phyloP scores from a whole-genome alignment of 2,113 vertebrate species.

The Setophaga kirtlandii region DNA sequence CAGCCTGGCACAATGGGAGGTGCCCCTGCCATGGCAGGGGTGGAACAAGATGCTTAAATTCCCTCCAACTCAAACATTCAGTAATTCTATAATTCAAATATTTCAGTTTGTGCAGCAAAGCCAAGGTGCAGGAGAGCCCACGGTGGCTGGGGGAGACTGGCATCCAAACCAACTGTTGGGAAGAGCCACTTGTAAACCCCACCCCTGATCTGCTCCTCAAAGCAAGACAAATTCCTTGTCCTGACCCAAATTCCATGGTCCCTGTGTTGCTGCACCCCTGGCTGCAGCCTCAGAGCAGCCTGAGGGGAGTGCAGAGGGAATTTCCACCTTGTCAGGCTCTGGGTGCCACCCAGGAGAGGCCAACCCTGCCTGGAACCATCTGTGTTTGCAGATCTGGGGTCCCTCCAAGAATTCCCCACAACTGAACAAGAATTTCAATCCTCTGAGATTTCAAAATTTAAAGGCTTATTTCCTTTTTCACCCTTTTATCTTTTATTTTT shows the following conservation, averaged over 20 bases:
- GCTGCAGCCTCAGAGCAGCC: background rate
- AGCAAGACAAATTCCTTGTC: background rate
- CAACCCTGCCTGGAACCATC: background rate
- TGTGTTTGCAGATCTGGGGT: background rate
- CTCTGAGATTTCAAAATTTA: background rate
- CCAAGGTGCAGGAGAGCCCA: background rate
- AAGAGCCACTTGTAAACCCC: background rate
- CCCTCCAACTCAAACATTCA: background rate
- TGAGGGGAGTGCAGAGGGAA: background rate
- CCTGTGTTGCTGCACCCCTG: background rate
- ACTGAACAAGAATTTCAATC: background rate
- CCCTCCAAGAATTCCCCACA: background rate
- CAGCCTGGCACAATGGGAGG: too few relatives aligned
- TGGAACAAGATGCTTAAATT: accelerated
- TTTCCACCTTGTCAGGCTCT: background rate
- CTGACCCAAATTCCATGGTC: background rate
- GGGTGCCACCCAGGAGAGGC: background rate
- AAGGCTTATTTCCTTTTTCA: background rate
- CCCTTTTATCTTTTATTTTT: background rate
- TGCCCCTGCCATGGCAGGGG: background rate
- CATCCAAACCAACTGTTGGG: background rate
- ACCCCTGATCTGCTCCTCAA: background rate
- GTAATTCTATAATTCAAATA: background rate
- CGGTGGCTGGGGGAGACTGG: background rate
- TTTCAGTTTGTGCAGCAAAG: background rate